A percentile compares a stretch with the other conserved stretches of the same genome.
Conservation (phyloP, 2,113 vertebrate species). For the Tragulus kanchil region DNA sequence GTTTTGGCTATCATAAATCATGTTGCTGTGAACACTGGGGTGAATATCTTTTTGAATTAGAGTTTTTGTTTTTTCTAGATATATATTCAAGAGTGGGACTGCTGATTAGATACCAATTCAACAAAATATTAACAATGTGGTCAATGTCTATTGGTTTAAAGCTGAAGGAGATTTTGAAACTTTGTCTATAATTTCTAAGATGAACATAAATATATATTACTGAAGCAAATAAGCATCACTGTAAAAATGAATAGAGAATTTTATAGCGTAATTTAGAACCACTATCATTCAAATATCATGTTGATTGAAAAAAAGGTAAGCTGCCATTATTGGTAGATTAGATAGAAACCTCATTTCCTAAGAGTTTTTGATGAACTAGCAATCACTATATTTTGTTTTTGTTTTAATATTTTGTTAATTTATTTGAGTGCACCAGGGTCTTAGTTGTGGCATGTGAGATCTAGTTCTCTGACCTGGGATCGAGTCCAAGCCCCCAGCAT, state of each 20-base stretch:
- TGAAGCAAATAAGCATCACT: constrained; percentile 2
- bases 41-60: neutral
- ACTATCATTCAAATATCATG: neutral
- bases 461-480: too few relatives aligned
- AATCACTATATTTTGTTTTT: neutral
- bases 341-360: neutral
- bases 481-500: too few relatives aligned
- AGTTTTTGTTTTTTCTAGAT: neutral
- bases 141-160: neutral
- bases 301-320: neutral
- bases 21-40: neutral
- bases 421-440: too few relatives aligned
- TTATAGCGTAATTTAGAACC: constrained; percentile 43
- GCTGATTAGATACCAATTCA: neutral
- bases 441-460: too few relatives aligned
- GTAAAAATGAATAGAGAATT: constrained; percentile 24
- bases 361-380: neutral
- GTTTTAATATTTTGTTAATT: too few relatives aligned
- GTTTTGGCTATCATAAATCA: neutral
- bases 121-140: constrained; percentile 17
- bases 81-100: neutral
- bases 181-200: neutral
- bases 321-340: neutral
- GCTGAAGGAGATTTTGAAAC: neutral
- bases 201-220: neutral